Evolutionary conservation across 2,113 vertebrate genomes (phyloP).

Genomic region (Nothoprocta pentlandii): DNA sequence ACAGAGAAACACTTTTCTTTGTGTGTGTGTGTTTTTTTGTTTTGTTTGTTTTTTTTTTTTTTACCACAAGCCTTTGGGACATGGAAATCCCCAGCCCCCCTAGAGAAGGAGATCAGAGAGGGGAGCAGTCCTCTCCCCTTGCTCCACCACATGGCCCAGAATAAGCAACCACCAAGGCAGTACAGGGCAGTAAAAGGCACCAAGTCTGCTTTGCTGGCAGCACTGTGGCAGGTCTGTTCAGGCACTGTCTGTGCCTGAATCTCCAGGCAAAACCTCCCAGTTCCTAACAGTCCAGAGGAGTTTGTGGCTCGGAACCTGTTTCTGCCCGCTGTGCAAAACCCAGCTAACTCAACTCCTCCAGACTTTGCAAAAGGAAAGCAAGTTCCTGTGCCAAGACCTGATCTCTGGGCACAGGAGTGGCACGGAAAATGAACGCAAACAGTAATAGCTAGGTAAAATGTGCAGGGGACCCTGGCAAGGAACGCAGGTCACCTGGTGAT

Average conservation of each 20-base stretch:
- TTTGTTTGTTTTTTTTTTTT: background rate
- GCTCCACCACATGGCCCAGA: rapidly evolving
- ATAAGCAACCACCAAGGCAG: background rate
- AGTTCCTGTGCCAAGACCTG: background rate
- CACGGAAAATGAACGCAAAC: background rate
- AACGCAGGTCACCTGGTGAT: background rate
- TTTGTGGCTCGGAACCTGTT: background rate
- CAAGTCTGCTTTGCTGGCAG: rapidly evolving
- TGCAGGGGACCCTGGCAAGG: background rate
- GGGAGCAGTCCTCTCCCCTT: background rate
- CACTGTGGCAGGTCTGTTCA: background rate
- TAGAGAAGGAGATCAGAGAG: background rate
- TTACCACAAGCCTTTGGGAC: background rate
- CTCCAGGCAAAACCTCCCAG: background rate
- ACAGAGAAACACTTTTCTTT: background rate
- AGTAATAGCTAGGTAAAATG: background rate
- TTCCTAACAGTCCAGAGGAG: background rate
- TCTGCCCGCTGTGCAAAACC: background rate
- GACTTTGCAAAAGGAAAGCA: background rate
- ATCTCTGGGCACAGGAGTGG: background rate
- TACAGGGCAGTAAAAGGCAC: background rate
- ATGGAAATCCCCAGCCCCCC: background rate
- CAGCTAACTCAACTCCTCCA: background rate
- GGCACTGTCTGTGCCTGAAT: background rate
- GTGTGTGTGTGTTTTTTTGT: background rate